Evolutionary conservation across 2,113 vertebrate genomes (phyloP), one percentile per base, ranked within the genome.

Genomic region (Garra rufa): DNA sequence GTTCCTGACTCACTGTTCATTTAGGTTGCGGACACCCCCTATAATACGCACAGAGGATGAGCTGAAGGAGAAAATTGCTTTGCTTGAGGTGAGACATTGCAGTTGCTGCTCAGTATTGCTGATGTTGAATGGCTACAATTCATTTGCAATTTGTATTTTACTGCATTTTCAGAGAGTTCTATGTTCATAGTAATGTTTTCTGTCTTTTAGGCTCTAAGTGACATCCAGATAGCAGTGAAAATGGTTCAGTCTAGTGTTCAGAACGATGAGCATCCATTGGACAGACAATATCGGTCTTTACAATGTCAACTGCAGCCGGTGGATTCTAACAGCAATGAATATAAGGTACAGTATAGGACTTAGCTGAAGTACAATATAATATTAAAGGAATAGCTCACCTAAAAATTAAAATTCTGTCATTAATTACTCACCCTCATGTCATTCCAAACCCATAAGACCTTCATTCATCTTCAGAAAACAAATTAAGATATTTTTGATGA

Each of bases 141-240:
- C 8, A 19, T 75, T 30, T 44, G 9, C 44, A 17, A 17, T 48
- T 44, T 44, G 24, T 7, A 71, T 71, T 44, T 44, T 38, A 71
- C 21, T 13, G 38, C 21, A 7, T 71, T 71, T 21, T 24, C 1
- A 14, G n/a, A 6, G 10, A 70, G 5, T 70, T 34, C 7, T 43
- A 43, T 71, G 6, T 71, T 24, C 44, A 24, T 15, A 44, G 41
- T 73, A 6, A 26, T 70, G 6, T 21, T 14, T 69, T 75, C 34
- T 17, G 21, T 21, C 41, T 79, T 57, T n/a, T 77, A 97, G 97
- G 94, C 96, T 0, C 90, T 98, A 76, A 91, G 96, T 67, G 96
- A 98, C 88, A 97, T 98, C 85, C 94, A 95, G 91, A 95, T 97
- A 10, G 97, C 96, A 1, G 94, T 98, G 78, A 97, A 96, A 81